Evolutionary conservation across 2,797 vertebrate genomes (phyloP).

Genomic region (Vireo griseus): DNA sequence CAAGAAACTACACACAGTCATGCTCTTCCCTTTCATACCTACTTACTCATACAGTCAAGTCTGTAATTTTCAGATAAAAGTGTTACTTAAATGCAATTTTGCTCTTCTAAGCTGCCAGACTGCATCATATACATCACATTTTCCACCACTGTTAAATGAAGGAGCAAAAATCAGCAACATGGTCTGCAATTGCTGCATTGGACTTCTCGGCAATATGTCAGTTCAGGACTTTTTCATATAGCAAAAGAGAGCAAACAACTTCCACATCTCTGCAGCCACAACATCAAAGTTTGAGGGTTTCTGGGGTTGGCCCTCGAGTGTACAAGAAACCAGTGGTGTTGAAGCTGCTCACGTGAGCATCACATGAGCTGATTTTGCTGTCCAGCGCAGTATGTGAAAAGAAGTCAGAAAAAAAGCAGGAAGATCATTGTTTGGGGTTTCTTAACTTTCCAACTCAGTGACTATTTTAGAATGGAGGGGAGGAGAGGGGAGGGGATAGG

Average conservation of each 20-base stretch:
- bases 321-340: fast-evolving
- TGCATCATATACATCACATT: background rate
- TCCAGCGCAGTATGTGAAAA: background rate
- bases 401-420: background rate
- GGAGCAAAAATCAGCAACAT: background rate
- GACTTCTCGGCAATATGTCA: background rate
- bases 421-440: background rate
- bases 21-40: background rate
- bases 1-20: background rate
- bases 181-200: background rate
- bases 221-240: background rate
- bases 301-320: background rate
- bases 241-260: background rate
- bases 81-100: background rate
- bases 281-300: background rate
- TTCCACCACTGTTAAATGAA: background rate
- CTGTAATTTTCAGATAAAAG: background rate
- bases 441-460: background rate
- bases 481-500: too few species aligned
- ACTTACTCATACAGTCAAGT: background rate
- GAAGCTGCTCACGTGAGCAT: background rate
- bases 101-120: background rate
- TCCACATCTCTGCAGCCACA: background rate
- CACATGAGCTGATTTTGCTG: fast-evolving
- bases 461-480: background rate